phyloP scores from a whole-genome alignment of 2,797 vertebrate species.

The Spea hammondii region DNA sequence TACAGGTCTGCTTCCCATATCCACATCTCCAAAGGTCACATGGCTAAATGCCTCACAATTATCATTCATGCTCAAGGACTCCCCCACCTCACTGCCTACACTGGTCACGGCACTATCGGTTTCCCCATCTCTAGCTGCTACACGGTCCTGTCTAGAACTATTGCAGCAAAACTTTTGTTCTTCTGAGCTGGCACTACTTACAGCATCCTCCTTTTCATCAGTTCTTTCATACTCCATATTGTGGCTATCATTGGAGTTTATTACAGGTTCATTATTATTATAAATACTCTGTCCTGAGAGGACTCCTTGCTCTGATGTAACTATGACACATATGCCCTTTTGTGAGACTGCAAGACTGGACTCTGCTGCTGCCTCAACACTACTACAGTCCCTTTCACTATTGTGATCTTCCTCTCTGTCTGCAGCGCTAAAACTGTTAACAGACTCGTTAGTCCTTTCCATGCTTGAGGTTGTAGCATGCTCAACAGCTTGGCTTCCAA shows the following conservation, averaged over 20 bases:
- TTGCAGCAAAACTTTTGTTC: conserved; percentile 58
- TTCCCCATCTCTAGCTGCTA: conserved; percentile 49
- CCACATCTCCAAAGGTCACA: conserved; percentile 30
- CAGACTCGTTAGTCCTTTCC: conserved; percentile 61
- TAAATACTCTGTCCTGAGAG: conserved; percentile 66
- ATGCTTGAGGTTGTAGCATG: conserved; percentile 68
- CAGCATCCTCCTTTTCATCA: conserved; percentile 76
- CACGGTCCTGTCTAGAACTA: conserved; percentile 37
- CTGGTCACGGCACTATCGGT: conserved; percentile 58
- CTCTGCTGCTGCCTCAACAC: conserved; percentile 50
- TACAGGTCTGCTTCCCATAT: background rate
- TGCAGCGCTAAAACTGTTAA: background rate
- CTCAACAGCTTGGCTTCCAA: conserved; percentile 10
- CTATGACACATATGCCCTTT: conserved; percentile 41
- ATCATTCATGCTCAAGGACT: conserved; percentile 57
- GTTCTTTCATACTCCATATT: conserved; percentile 55
- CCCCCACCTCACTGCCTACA: conserved; percentile 61
- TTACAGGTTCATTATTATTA: conserved; percentile 59
- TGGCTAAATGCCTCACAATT: conserved; percentile 57
- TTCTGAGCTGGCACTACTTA: conserved; percentile 75
- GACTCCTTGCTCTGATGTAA: conserved; percentile 59
- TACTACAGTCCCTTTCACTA: conserved; percentile 18
- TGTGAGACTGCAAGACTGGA: conserved; percentile 66
- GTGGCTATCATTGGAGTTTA: conserved; percentile 57
- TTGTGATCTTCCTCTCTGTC: conserved; percentile 34